Conservation (phyloP, 2,888 invertebrate genomes). For the Poecilus cupreus region DNA sequence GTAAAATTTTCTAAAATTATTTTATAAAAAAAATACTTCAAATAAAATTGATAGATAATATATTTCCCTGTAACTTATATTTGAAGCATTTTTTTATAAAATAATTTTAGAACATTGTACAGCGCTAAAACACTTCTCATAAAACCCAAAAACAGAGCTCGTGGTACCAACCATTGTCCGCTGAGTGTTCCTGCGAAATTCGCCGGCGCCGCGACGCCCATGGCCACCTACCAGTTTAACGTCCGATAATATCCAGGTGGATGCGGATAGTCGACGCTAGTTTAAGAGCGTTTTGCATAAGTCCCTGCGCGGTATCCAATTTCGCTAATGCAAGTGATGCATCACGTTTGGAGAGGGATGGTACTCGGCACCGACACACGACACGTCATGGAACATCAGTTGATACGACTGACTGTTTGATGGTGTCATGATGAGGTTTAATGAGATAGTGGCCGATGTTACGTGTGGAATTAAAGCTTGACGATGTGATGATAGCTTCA, state of each 20-base stretch:
- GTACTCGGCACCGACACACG: neutral
- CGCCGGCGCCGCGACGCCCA: neutral
- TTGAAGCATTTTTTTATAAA: too few species aligned
- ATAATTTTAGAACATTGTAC: too few species aligned
- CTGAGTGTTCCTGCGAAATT: too few species aligned
- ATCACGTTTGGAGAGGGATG: neutral
- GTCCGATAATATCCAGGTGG: slow-evolving; percentile 30
- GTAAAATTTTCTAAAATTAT: too few species aligned
- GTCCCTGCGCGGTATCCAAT: slow-evolving; percentile 21
- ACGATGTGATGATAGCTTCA: too few species aligned
- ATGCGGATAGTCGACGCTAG: slow-evolving; percentile 4
- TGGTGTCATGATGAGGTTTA: slow-evolving; percentile 11
- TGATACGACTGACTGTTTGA: slow-evolving; percentile 32
- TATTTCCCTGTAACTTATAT: too few species aligned
- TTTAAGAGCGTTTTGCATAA: slow-evolving; percentile 35
- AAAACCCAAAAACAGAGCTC: too few species aligned
- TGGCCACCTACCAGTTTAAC: neutral
- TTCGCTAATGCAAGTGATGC: slow-evolving; percentile 41
- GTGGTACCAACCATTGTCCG: too few species aligned
- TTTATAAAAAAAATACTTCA: too few species aligned
- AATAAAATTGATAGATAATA: too few species aligned
- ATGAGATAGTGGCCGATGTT: neutral
- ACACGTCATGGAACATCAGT: slow-evolving; percentile 6
- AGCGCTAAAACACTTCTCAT: too few species aligned
- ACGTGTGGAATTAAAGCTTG: too few species aligned